These are phyloP conservation scores for Protodeltote pygarga DNA, from an alignment of 2,888 invertebrate genomes.

Conservation along the genomic window DNA sequence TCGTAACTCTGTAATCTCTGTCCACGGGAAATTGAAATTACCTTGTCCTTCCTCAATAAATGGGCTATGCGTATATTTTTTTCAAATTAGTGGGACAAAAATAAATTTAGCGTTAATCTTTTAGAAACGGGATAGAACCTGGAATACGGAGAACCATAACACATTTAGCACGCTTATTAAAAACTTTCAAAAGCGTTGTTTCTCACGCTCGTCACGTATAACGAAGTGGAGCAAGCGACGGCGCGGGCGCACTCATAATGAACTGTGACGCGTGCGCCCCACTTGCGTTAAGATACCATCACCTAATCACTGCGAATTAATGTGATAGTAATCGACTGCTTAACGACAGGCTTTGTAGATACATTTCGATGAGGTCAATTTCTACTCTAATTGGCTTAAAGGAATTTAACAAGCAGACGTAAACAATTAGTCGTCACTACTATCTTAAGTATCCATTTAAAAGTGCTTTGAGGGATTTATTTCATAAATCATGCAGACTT, in stretches of 20 bases:
- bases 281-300: slow-evolving; percentile 63
- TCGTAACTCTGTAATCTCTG: no score
- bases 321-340: slow-evolving; percentile 53
- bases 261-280: slow-evolving; percentile 65
- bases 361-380: slow-evolving; percentile 31
- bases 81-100: no score
- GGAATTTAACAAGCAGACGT: not conserved
- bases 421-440: no score
- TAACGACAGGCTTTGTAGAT: slow-evolving; percentile 28
- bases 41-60: no score
- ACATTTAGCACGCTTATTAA: slow-evolving; percentile 40
- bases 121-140: no score
- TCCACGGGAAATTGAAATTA: no score
- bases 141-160: slow-evolving; percentile 19
- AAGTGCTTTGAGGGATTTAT: no score
- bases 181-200: slow-evolving; percentile 43
- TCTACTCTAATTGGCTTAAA: slow-evolving; percentile 21
- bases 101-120: no score
- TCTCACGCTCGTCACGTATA: slow-evolving; percentile 61
- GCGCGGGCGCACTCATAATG: slow-evolving; percentile 51
- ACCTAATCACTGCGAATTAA: slow-evolving; percentile 67
- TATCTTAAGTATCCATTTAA: no score
- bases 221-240: slow-evolving; percentile 57
- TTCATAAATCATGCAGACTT: no score
- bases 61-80: no score